Base-by-base conservation (phyloP, 2,113 vertebrate species). In the Phainopepla nitens region DNA sequence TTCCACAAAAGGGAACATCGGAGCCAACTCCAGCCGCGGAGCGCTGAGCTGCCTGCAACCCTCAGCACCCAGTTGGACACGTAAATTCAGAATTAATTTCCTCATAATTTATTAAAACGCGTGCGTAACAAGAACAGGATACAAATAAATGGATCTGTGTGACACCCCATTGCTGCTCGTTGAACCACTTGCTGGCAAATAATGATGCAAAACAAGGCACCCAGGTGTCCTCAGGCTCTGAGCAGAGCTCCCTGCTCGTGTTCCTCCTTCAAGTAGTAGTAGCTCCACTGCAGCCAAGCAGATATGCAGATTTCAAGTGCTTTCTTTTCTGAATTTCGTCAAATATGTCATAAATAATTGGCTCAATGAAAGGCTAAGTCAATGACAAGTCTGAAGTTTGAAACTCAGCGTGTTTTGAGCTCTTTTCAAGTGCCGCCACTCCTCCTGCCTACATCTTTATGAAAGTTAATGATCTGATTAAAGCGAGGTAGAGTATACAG, bases 321-420 rank as follows among this genome's bases (percentile, higher is more conserved):
- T 91, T 81, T 53, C 93, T 90, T 76, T 72, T 35, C 93, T 76
- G 82, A 64, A 76, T 94, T 95, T 91, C 95, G 11, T 94, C 95
- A 96, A 95, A 96, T 87, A 90, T 97, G 96, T 96, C 95, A 96
- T 82, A 87, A 94, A 95, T 93, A 97, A 96, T 96, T 93, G 93
- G 93, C 95, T 94, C 73, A 76, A 94, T 96, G 94, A 95, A 94
- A 95, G 95, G 93, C 91, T 56, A 95, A 96, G 95, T 95, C 96
- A 95, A 77, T 97, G 96, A 97, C 94, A 96, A 91, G 93, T 96
- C 91, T 96, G 94, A 93, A 94, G 92, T 83, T 95, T 92, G 21
- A 82, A 96, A 82, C 95, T 75, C 91, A 15, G 89, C 82, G 90
- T 96, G 95, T 95, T 96, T 93, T 96, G 95, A 95, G 96, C 94